Percentiles rank a stretch among this genome's conserved stretches.
Evolutionary conservation across 2,797 vertebrate genomes (phyloP).

Genomic region (Liasis olivaceus): DNA sequence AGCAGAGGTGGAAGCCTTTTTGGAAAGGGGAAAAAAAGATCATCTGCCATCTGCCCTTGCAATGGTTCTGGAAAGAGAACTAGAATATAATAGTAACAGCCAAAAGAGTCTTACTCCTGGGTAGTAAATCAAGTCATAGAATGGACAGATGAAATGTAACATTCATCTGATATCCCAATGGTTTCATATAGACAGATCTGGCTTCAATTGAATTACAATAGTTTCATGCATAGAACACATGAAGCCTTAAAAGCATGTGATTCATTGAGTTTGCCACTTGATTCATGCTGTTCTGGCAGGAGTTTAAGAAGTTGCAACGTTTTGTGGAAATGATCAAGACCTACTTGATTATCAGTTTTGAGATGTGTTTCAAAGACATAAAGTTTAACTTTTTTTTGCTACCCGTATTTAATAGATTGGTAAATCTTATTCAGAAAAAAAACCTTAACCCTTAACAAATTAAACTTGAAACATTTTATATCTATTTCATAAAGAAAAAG

Average conservation of each 20-base stretch:
- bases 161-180: neutral
- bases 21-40: neutral
- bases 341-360: neutral
- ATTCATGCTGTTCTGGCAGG: fast-evolving
- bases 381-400: neutral
- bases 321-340: conserved; percentile 36
- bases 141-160: neutral
- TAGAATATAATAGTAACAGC: neutral
- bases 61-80: neutral
- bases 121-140: neutral
- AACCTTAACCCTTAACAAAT: neutral
- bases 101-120: neutral
- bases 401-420: neutral
- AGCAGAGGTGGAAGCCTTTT: neutral
- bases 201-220: conserved; percentile 17
- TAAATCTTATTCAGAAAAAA: neutral
- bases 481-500: neutral
- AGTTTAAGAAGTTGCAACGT: conserved; percentile 49
- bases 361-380: neutral
- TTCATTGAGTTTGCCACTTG: conserved; percentile 24
- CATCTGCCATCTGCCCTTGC: neutral
- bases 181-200: neutral
- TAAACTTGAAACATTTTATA: neutral
- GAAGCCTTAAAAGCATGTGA: fast-evolving
- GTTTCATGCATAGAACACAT: neutral